Base-by-base conservation (phyloP, 2,888 invertebrate species). In the Cataglyphis cursor region DNA sequence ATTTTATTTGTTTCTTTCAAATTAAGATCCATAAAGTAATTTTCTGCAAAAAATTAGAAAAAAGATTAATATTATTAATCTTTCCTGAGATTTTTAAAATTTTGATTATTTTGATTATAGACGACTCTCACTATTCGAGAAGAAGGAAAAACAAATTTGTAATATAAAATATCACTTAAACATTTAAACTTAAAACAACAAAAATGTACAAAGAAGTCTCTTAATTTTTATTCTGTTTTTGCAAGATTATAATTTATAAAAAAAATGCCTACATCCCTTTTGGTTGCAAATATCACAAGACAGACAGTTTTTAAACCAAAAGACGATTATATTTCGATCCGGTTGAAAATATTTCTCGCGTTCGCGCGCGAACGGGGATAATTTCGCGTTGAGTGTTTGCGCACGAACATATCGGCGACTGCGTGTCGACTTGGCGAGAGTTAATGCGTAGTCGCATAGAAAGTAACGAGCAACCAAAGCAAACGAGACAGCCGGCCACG, bases 401-500 rank as follows among this genome's bases (percentile, higher is more conserved):
- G 59, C 31, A 24, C 31, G 72, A 48, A 75, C 21, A 78, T 70
- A 70, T 61, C 59, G 35, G 59, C 59, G 70, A 31, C 31, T 72
- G 72, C 28, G 41, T 59, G 57, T 61, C 66, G 70, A 75, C 51
- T 38, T 21, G 51, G 68, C 35, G 24, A 38, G 51, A 35, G 80
- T 57, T 64, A 70, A 78, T 68, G 70, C 68, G 78, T 78, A 24
- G 54, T 6, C 59, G 62, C 21, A 41, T 18, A n/a, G 68, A 85
- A 81, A 70, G 81, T 81, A 81, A 83, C 68, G 84, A 72, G 73
- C 68, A 68, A 83, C 81, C 78, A 83, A 87, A 83, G 83, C 83
- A 82, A 85, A 62, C 87, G 83, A 86, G 86, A 82, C 66, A 85
- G 75, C 82, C 78, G 85, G 88, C 86, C 84, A 85, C 74, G 85